Conservation (phyloP, 2,113 vertebrate genomes). For the Pachycephala philippinensis region DNA sequence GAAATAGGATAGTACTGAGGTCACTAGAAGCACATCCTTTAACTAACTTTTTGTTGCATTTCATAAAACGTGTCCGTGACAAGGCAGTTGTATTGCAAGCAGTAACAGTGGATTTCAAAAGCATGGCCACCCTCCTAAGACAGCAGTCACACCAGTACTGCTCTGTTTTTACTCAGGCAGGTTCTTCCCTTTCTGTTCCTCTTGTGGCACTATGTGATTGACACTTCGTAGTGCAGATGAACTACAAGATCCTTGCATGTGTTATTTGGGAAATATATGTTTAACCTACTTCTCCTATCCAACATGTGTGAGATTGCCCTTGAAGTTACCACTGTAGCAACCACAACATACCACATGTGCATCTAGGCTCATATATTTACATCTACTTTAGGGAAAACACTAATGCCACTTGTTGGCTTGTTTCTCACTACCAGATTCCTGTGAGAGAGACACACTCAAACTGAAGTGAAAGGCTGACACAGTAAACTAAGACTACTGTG, state of each 20-base stretch:
- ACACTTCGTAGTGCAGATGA: accelerated
- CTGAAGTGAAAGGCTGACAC: not conserved
- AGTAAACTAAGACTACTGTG: not conserved
- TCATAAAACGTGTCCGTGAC: not conserved
- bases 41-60: not conserved
- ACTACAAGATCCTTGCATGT: not conserved
- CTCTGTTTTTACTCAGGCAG: not conserved
- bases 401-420: not conserved
- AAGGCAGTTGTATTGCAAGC: not conserved
- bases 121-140: not conserved
- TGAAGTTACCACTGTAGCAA: not conserved
- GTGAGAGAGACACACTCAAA: not conserved
- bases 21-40: not conserved
- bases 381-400: not conserved
- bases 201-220: not conserved
- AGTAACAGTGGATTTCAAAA: not conserved
- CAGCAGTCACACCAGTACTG: not conserved
- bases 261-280: not conserved
- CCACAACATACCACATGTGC: not conserved
- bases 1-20: not conserved
- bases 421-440: not conserved
- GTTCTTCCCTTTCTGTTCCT: not conserved
- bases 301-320: not conserved
- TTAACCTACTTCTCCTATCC: not conserved
- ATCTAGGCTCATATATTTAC: not conserved